Conservation (phyloP, 2,888 invertebrate genomes). For the Agrotis segetum region DNA sequence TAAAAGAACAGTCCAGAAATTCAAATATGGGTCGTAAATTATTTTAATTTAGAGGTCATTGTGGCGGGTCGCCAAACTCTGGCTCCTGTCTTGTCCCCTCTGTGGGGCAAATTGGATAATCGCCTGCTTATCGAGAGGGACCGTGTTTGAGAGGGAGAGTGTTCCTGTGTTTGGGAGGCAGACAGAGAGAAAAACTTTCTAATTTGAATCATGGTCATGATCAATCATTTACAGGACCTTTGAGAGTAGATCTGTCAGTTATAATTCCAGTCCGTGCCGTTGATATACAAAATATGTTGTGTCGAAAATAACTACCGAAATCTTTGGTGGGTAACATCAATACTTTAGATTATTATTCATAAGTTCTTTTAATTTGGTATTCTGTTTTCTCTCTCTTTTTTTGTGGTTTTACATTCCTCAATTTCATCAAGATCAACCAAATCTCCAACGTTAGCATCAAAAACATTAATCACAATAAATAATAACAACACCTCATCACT, state of each 20-base stretch:
- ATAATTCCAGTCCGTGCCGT: not conserved
- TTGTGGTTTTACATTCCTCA: no score
- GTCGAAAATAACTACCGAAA: not conserved
- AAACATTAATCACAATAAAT: not conserved
- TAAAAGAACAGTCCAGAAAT: constrained; percentile 37
- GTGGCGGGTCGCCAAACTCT: constrained; percentile 60
- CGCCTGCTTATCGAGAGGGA: constrained; percentile 55
- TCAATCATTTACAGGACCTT: not conserved
- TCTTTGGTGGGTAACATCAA: not conserved
- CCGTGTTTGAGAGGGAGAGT: constrained; percentile 42
- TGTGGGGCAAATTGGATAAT: constrained; percentile 62
- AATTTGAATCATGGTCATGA: constrained; percentile 26
- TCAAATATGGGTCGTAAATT: constrained; percentile 52
- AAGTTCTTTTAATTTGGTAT: not conserved
- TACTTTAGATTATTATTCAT: not conserved
- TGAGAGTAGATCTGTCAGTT: not conserved
- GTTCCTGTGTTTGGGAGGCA: constrained; percentile 26
- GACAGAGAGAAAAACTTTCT: constrained; percentile 51
- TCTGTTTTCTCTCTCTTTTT: not conserved
- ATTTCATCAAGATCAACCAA: not conserved
- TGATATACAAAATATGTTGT: not conserved
- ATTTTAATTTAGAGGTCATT: constrained; percentile 57
- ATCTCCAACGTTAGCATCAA: not conserved
- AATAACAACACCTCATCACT: not conserved
- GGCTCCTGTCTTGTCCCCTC: constrained; percentile 56